phyloP scores from a whole-genome alignment of 1,140 invertebrate species.

The Dreissena rostriformis region DNA sequence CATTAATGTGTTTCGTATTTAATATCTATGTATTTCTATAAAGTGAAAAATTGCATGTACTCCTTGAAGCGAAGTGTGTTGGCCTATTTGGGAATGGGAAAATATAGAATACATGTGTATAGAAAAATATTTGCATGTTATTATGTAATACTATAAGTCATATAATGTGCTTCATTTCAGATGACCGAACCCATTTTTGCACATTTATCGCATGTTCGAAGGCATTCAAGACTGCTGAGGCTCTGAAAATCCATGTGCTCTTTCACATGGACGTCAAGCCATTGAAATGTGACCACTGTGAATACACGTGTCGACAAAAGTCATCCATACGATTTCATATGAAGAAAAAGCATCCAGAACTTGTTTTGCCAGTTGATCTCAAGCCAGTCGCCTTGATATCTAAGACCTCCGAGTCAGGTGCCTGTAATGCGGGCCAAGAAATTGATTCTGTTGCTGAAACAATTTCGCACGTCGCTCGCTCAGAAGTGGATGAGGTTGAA shows the following conservation, averaged over 20 bases:
- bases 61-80: too few species aligned
- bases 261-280: conserved; percentile 52
- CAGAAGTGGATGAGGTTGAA: too few species aligned
- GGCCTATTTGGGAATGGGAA: too few species aligned
- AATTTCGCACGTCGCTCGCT: too few species aligned
- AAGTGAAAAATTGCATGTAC: too few species aligned
- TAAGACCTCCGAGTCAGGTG: not conserved
- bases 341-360: conserved; percentile 53
- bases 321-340: conserved; percentile 50
- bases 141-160: not conserved
- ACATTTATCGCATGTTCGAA: conserved; percentile 40
- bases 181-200: conserved; percentile 55
- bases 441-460: too few species aligned
- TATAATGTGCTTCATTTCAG: conserved; percentile 28
- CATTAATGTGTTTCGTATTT: too few species aligned
- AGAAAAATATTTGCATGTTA: too few species aligned
- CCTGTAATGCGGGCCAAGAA: not conserved
- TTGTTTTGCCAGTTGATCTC: conserved; percentile 46
- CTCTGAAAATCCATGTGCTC: conserved; percentile 45
- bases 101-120: too few species aligned
- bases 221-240: conserved; percentile 51
- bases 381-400: not conserved
- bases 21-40: too few species aligned
- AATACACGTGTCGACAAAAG: conserved; percentile 52
- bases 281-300: conserved; percentile 52